These are phyloP conservation scores for Mastomys coucha DNA, from an alignment of 2,113 vertebrate species.

Conservation along the genomic window DNA sequence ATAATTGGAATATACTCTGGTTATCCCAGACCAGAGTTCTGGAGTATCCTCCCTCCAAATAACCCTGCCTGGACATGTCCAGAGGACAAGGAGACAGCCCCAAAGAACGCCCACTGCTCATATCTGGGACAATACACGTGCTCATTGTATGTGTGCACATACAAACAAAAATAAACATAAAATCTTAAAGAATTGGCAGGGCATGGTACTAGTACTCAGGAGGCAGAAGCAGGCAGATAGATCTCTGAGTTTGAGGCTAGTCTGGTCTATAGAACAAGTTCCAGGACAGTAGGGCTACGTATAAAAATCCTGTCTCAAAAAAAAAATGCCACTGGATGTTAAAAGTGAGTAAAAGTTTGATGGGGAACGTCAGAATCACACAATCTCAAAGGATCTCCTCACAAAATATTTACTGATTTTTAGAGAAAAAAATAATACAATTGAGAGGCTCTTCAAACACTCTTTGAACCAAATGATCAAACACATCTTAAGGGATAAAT, in stretches of 20 bases:
- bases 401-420: slow-evolving; percentile 39
- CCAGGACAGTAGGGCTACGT: neutral
- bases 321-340: neutral
- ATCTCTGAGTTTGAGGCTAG: neutral
- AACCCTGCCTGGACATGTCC: neutral
- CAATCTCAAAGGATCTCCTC: neutral
- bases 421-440: neutral
- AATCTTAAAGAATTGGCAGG: neutral
- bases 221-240: neutral
- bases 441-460: neutral
- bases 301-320: neutral
- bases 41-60: neutral
- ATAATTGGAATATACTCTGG: slow-evolving; percentile 15
- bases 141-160: too few species aligned
- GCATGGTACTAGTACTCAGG: neutral
- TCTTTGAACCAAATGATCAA: neutral
- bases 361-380: neutral
- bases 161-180: neutral
- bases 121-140: neutral
- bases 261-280: neutral
- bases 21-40: neutral
- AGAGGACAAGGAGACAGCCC: neutral
- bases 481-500: neutral
- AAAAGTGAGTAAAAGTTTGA: neutral
- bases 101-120: neutral